Conservation (phyloP, 2,797 vertebrate genomes). For the Pipistrellus nathusii region DNA sequence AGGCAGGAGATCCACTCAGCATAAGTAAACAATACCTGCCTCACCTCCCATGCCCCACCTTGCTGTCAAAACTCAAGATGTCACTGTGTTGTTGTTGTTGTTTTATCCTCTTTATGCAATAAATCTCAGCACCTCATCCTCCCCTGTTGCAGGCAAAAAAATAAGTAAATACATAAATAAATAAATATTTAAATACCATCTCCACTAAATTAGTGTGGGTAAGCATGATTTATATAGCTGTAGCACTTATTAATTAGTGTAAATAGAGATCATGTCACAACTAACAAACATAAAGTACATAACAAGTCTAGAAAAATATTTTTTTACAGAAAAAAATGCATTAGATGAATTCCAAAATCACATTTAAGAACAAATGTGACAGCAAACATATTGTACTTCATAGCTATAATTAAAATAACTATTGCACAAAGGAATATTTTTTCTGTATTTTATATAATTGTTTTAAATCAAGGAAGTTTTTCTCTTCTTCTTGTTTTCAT, state of each 20-base stretch:
- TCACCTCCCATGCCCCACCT: fast-evolving
- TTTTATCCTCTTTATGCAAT: background rate
- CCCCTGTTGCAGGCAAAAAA: background rate
- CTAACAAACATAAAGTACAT: slow-evolving; percentile 51
- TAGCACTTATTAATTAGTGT: slow-evolving; percentile 66
- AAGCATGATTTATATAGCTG: slow-evolving; percentile 66
- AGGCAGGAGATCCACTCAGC: background rate
- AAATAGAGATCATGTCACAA: slow-evolving; percentile 67
- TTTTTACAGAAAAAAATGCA: background rate
- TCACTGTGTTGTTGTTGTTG: background rate
- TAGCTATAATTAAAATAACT: background rate
- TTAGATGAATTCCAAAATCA: background rate
- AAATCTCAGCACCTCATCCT: background rate
- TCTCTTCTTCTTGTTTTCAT: background rate
- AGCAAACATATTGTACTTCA: background rate
- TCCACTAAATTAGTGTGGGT: slow-evolving; percentile 60
- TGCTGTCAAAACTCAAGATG: background rate
- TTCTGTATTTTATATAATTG: background rate
- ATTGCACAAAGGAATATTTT: background rate
- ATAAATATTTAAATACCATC: slow-evolving; percentile 45
- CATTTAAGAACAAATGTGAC: background rate
- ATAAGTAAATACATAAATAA: background rate
- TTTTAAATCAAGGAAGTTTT: background rate
- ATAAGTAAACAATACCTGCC: background rate
- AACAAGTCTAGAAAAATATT: background rate